Evolutionary conservation across 2,797 vertebrate species (phyloP).

Genomic region (Argentina silus): DNA sequence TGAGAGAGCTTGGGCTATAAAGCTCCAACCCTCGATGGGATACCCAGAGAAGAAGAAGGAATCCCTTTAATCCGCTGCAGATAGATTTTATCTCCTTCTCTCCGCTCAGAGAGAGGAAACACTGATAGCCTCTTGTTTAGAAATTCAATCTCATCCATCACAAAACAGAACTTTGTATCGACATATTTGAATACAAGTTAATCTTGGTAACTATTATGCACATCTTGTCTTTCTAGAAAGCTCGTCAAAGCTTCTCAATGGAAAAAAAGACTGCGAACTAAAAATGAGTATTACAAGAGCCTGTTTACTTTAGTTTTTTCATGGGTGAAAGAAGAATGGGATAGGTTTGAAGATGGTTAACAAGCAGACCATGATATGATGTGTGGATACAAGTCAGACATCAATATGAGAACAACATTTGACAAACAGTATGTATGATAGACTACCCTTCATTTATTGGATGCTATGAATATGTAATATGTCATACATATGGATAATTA

Average conservation of each 20-base stretch:
- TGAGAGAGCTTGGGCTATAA: too few species aligned
- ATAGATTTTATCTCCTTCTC: neutral
- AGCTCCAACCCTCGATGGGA: neutral
- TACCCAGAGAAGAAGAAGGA: neutral
- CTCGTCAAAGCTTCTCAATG: neutral
- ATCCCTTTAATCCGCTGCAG: constrained; percentile 4
- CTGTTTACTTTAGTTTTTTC: too few species aligned
- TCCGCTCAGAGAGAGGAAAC: neutral
- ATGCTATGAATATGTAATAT: too few species aligned
- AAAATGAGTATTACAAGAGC: neutral
- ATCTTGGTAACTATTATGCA: constrained; percentile 5
- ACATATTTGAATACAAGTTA: neutral
- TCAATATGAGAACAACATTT: too few species aligned
- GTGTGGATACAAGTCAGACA: neutral
- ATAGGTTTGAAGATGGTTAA: too few species aligned
- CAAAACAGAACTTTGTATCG: neutral
- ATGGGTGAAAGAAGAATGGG: too few species aligned
- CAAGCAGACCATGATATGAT: too few species aligned
- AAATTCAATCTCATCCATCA: neutral
- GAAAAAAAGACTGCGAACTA: neutral
- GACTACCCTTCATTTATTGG: too few species aligned
- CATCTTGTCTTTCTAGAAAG: neutral
- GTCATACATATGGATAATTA: too few species aligned
- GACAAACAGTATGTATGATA: too few species aligned
- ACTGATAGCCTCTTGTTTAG: neutral